A percentile compares a stretch with the other conserved stretches of the same genome.
phyloP scores from a whole-genome alignment of 2,888 invertebrate species.

The Luperina testacea region DNA sequence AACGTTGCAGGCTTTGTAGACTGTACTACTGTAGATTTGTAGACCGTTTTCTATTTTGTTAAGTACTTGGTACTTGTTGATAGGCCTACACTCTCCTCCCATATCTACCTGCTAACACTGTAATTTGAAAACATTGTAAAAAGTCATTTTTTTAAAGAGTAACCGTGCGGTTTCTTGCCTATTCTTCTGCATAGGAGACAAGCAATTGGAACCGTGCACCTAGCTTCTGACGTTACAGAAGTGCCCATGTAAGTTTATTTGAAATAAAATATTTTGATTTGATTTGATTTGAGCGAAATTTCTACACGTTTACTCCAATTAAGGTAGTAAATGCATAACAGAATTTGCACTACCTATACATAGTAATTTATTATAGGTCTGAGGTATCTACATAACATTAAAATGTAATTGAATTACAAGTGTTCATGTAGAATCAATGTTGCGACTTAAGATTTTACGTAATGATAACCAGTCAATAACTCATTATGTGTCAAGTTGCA shows the following conservation, averaged over 20 bases:
- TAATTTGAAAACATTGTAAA: neutral
- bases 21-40: neutral
- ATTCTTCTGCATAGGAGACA: neutral
- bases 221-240: neutral
- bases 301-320: too few relatives aligned
- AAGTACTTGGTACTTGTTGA: neutral
- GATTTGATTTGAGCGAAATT: neutral
- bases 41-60: neutral
- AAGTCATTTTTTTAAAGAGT: neutral
- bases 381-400: neutral
- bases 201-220: neutral
- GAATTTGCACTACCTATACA: neutral
- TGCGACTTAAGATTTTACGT: conserved; percentile 34
- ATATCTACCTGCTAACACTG: neutral
- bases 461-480: conserved; percentile 41
- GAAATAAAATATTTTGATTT: neutral
- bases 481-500: conserved; percentile 30
- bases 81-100: neutral
- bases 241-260: neutral
- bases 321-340: neutral
- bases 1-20: neutral
- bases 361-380: neutral
- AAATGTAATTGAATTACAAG: conserved; percentile 47
- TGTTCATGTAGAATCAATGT: conserved; percentile 38
- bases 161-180: neutral